These are phyloP conservation scores for Cladorhizidae sp. DNA, from an alignment of 37 sponge, comb jelly and placozoan species.

Conservation along the genomic window DNA sequence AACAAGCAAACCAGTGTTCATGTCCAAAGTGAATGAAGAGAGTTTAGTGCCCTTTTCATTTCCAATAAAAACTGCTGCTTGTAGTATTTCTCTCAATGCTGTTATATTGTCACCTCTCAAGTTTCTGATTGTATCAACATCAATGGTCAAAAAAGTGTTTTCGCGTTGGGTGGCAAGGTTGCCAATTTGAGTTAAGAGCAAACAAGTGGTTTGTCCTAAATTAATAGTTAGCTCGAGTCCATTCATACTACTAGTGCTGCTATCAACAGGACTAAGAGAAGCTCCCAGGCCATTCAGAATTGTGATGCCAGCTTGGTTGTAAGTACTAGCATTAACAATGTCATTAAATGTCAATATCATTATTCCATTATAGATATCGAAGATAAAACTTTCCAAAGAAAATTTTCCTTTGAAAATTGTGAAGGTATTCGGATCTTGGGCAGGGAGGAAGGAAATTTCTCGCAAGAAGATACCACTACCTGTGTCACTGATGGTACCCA, in stretches of 20 bases:
- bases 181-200: slow-evolving; percentile 13
- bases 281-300: background rate
- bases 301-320: background rate
- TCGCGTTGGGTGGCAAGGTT: slow-evolving; percentile 53
- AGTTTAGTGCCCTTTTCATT: slow-evolving; percentile 74
- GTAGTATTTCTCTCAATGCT: slow-evolving; percentile 62
- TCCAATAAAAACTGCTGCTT: slow-evolving; percentile 62
- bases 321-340: slow-evolving; percentile 62
- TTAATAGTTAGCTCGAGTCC: slow-evolving; percentile 29
- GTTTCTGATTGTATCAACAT: slow-evolving; percentile 12
- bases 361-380: slow-evolving; percentile 75
- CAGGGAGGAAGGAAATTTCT: slow-evolving; percentile 25
- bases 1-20: slow-evolving; percentile 77
- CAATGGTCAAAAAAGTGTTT: slow-evolving; percentile 54
- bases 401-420: slow-evolving; percentile 48
- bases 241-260: background rate
- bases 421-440: slow-evolving; percentile 29
- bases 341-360: slow-evolving; percentile 84
- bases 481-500: slow-evolving; percentile 57
- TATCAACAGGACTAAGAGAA: background rate
- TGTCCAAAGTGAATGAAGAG: slow-evolving; percentile 66
- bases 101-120: slow-evolving; percentile 38
- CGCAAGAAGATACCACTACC: slow-evolving; percentile 37
- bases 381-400: slow-evolving; percentile 42
- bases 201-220: slow-evolving; percentile 20